Percentiles rank a stretch among this genome's conserved stretches.
Conservation (phyloP, 2,113 vertebrate genomes). For the Brachirus orientalis region DNA sequence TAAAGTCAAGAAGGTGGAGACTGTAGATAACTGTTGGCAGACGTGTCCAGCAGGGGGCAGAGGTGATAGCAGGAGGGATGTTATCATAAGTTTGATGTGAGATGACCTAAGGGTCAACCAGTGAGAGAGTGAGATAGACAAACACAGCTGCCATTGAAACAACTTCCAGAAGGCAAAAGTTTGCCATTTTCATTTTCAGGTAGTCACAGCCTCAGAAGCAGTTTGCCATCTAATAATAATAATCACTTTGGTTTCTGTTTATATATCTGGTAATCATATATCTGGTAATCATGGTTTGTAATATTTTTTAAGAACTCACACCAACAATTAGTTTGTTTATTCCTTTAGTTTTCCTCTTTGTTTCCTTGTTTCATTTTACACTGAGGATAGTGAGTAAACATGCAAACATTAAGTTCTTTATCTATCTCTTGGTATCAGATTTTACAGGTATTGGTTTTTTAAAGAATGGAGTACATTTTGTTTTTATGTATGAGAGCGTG, state of each 20-base stretch:
- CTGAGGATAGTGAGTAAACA: constrained; percentile 4
- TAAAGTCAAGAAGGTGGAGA: neutral
- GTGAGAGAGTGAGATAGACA: neutral
- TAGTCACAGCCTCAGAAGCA: too few species aligned
- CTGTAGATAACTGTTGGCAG: constrained; percentile 24
- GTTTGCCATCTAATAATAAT: too few species aligned
- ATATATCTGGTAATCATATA: too few species aligned
- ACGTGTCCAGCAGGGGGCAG: constrained; percentile 37
- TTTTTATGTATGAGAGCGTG: neutral
- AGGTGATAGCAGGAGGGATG: constrained; percentile 23
- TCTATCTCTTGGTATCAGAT: constrained; percentile 18
- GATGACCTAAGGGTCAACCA: constrained; percentile 13
- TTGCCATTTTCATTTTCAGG: too few species aligned
- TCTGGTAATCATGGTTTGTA: too few species aligned
- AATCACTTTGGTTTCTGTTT: too few species aligned
- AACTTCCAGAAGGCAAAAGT: constrained; percentile 5
- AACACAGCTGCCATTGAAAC: constrained; percentile 48
- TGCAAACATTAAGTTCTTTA: constrained; percentile 13
- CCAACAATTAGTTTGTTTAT: neutral
- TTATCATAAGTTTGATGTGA: constrained; percentile 38
- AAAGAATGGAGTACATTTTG: constrained; percentile 1
- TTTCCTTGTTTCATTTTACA: neutral
- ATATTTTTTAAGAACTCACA: neutral
- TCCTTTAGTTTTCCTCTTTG: neutral
- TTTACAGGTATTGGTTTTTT: constrained; percentile 15